Evolutionary conservation across 1,140 invertebrate genomes (phyloP).

Genomic region (Drosophila gunungcola): DNA sequence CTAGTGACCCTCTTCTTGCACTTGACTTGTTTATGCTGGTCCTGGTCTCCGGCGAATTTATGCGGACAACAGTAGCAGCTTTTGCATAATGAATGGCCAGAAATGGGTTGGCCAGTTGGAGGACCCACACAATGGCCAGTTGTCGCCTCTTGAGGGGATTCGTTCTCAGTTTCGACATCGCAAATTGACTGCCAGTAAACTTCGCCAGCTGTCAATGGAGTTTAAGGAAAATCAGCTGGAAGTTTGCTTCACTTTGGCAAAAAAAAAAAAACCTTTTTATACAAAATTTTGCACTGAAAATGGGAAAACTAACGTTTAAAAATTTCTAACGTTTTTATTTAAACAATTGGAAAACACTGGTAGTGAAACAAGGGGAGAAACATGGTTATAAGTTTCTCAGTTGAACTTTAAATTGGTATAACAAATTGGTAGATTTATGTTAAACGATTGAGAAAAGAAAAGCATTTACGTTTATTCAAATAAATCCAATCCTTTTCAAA

Average conservation of each 20-base stretch:
- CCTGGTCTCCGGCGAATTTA: slow-evolving; percentile 36
- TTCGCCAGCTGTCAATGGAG: slow-evolving; percentile 44
- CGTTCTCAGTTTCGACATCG: slow-evolving; percentile 18
- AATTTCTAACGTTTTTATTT: no score
- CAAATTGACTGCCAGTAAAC: slow-evolving; percentile 59
- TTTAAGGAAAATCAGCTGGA: slow-evolving; percentile 22
- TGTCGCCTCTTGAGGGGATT: slow-evolving; percentile 30
- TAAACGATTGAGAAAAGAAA: no score
- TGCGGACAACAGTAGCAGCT: slow-evolving; percentile 52
- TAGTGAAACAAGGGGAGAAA: no score
- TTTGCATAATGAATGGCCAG: slow-evolving; percentile 54
- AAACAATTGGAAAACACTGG: no score
- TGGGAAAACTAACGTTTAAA: no score
- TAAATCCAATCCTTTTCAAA: neutral
- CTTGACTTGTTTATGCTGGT: slow-evolving; percentile 65
- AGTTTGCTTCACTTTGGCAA: slow-evolving; percentile 3
- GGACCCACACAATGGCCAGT: slow-evolving; percentile 25
- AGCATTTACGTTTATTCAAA: no score
- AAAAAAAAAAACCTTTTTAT: no score
- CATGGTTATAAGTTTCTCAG: no score
- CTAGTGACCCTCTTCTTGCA: slow-evolving; percentile 49
- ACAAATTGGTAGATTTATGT: no score
- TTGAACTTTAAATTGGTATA: neutral
- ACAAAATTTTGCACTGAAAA: no score
- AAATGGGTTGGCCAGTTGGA: slow-evolving; percentile 24